Percentiles rank a stretch among this genome's conserved stretches.
Evolutionary conservation across 2,888 invertebrate genomes (phyloP).

Genomic region (Disparrhopalites patrizii): DNA sequence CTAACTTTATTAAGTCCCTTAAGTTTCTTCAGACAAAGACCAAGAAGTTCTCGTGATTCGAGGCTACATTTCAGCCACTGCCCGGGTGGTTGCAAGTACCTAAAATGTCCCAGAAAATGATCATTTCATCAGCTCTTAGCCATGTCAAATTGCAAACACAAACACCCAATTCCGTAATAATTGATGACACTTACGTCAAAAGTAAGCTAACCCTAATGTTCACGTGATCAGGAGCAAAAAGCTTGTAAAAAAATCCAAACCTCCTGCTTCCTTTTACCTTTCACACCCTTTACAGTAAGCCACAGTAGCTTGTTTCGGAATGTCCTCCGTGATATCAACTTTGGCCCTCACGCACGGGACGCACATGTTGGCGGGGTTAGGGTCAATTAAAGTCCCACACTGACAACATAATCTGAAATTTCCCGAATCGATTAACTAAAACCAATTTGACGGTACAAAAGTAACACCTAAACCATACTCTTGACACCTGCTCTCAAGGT

Average conservation of each 20-base stretch:
- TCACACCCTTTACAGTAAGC: conserved; percentile 92
- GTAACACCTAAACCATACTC: too few relatives aligned
- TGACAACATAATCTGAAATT: conserved; percentile 77
- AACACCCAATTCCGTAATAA: too few relatives aligned
- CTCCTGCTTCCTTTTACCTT: too few relatives aligned
- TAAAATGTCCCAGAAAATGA: too few relatives aligned
- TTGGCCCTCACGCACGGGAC: conserved; percentile 85
- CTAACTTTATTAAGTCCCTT: conserved; percentile 85
- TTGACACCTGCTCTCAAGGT: too few relatives aligned
- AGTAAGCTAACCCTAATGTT: not conserved
- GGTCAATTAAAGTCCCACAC: conserved; percentile 85
- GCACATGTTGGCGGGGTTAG: conserved; percentile 98
- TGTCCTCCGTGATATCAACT: conserved; percentile 92
- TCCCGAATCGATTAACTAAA: conserved; percentile 6
- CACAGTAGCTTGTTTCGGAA: conserved; percentile 86
- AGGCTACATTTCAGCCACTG: conserved; percentile 80
- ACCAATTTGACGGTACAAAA: not conserved
- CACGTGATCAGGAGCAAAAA: not conserved
- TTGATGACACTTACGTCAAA: too few relatives aligned
- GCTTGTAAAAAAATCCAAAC: not conserved
- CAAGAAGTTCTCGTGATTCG: conserved; percentile 86
- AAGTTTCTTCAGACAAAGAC: conserved; percentile 85
- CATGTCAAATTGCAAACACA: too few relatives aligned
- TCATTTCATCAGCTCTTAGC: too few relatives aligned
- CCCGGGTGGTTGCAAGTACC: conserved; percentile 84